A percentile compares a stretch with the other conserved stretches of the same genome.
These are phyloP conservation scores for Pseudolycoriella hygida DNA, from an alignment of 2,888 invertebrate species.

Conservation along the genomic window DNA sequence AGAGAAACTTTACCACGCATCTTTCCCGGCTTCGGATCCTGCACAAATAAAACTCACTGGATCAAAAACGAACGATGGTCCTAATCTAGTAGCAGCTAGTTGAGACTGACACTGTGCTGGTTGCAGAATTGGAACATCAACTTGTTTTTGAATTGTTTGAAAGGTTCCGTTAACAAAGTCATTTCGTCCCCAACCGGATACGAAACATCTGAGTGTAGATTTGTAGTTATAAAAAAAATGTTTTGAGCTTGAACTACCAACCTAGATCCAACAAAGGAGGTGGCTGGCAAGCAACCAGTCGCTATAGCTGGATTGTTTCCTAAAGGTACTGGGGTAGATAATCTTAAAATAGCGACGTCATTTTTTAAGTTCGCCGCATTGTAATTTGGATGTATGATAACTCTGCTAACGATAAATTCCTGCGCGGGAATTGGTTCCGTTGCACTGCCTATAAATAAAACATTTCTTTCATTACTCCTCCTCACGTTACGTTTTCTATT, in stretches of 20 bases:
- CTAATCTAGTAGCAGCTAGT: slow-evolving; percentile 45
- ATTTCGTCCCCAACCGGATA: slow-evolving; percentile 79
- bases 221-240: not conserved
- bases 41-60: slow-evolving; percentile 57
- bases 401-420: slow-evolving; percentile 38
- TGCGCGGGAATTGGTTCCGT: slow-evolving; percentile 44
- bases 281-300: slow-evolving; percentile 40
- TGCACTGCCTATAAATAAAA: too few relatives aligned
- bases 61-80: slow-evolving; percentile 40
- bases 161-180: slow-evolving; percentile 42
- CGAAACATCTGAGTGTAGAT: slow-evolving; percentile 26
- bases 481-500: too few relatives aligned
- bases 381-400: slow-evolving; percentile 46
- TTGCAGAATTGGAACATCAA: slow-evolving; percentile 53
- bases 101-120: slow-evolving; percentile 44
- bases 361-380: slow-evolving; percentile 55
- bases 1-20: slow-evolving; percentile 45
- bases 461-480: too few relatives aligned
- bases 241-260: slow-evolving; percentile 12
- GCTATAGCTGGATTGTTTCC: slow-evolving; percentile 38
- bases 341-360: slow-evolving; percentile 60
- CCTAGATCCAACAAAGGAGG: slow-evolving; percentile 34
- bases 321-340: slow-evolving; percentile 40
- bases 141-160: slow-evolving; percentile 54
- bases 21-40: slow-evolving; percentile 57